phyloP scores from a whole-genome alignment of 2,797 vertebrate species.

The Chelon auratus region DNA sequence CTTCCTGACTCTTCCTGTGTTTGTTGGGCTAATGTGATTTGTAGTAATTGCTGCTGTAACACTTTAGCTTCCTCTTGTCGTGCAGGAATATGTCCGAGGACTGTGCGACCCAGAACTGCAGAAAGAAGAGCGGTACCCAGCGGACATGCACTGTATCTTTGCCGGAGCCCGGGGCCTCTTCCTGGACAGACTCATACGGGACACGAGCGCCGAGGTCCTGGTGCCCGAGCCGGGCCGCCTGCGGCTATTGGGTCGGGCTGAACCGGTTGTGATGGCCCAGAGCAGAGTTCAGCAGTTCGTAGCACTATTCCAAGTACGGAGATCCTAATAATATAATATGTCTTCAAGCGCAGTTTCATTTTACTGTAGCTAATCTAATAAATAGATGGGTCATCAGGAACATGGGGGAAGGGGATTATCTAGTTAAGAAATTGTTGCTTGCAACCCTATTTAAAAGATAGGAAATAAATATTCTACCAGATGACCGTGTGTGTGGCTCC shows the following conservation, averaged over 20 bases:
- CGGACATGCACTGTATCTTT: conserved; percentile 98
- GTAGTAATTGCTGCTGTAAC: not conserved
- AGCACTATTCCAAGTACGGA: conserved; percentile 87
- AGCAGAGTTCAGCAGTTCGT: conserved; percentile 96
- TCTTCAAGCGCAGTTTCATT: not conserved
- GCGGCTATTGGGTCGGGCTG: conserved; percentile 87
- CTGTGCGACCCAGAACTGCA: conserved; percentile 95
- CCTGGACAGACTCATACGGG: conserved; percentile 90
- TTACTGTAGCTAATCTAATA: not conserved
- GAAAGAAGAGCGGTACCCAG: conserved; percentile 91
- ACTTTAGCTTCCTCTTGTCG: conserved; percentile 12
- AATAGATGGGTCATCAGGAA: too few species aligned
- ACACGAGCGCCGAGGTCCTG: conserved; percentile 93
- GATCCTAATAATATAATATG: not conserved
- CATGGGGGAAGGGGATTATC: too few species aligned
- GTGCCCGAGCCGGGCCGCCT: conserved; percentile 90
- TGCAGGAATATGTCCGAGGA: conserved; percentile 95
- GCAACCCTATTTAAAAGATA: too few species aligned
- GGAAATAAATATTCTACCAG: not conserved
- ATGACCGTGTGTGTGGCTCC: not conserved
- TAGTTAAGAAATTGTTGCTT: too few species aligned
- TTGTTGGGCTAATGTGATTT: too few species aligned
- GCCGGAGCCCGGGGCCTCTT: conserved; percentile 91
- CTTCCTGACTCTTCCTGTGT: too few species aligned
- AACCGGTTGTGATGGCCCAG: conserved; percentile 96